Evolutionary conservation across 2,888 invertebrate species (phyloP), one percentile per base, ranked within the genome.

Genomic region (Thecocarcelia acutangulata): DNA sequence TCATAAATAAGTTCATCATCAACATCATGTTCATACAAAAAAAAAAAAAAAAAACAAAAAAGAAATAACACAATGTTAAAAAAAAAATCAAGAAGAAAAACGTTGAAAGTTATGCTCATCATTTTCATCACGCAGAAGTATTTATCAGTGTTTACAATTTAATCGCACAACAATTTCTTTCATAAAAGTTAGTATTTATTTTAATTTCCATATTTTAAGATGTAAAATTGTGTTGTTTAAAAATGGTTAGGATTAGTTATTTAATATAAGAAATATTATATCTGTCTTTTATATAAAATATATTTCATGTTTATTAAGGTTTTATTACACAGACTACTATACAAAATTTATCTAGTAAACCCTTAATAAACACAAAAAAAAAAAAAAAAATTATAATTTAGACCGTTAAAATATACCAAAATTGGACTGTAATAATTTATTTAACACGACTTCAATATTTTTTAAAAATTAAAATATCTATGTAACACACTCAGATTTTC

Each of bases 171-270:
- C 69, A 75, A 78, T 64, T 66, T 66, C 40, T 70, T 61, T 66
- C 21, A 42, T 12, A 82, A 82, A 78, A 66, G 78, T 82, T 78
- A 82, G 82, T 82, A 82, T 50, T 59, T 42, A 61, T 54, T 68
- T 72, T 28, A 48, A 61, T 66, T 15, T 19, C 5, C 17, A 40
- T 24, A 52, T 21, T 21, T 37, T 28, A 59, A 40, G 8, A 33
- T 33, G 33, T 8, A 3, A 5, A 33, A 6, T 44, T 19, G 12
- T 75, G 63, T 74, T 75, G 74, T 58, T 69, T 61, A 76, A 69
- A 54, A 61, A 76, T 75, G 44, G 33, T 54, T 44, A 21, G 12
- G 28, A 44, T n/a, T 44, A 5, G 44, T 5, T 28, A 4, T 28
- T 6, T 28, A 28, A 28, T 6, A 28, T 6, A 28, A 28, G 28